phyloP scores from a whole-genome alignment of 1,140 invertebrate species.

The Nasonia giraulti region DNA sequence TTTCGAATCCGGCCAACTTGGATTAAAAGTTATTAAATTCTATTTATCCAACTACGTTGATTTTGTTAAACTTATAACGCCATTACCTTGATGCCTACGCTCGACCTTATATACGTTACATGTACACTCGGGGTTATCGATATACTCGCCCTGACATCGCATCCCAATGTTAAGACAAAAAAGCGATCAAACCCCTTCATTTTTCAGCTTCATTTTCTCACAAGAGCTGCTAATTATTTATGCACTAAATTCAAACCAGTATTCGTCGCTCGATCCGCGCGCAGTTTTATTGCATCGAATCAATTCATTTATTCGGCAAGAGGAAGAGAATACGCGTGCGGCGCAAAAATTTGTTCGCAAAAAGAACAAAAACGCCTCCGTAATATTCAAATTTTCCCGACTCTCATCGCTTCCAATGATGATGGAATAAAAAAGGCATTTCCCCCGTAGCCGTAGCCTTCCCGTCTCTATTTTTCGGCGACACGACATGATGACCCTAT shows the following conservation, averaged over 20 bases:
- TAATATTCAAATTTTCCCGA: background rate
- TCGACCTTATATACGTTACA: no score
- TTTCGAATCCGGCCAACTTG: constrained; percentile 25
- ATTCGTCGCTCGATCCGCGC: no score
- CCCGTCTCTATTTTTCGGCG: background rate
- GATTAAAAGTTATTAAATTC: constrained; percentile 39
- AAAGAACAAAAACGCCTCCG: background rate
- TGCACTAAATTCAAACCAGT: background rate
- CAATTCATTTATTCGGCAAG: no score
- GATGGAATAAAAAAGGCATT: background rate
- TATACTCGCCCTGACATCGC: no score
- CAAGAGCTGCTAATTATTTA: background rate
- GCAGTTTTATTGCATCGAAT: no score
- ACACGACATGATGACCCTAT: background rate
- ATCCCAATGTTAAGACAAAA: no score
- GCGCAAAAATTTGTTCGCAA: background rate
- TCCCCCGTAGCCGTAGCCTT: no score
- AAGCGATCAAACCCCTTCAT: no score
- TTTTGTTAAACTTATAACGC: constrained; percentile 2
- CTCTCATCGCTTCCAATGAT: background rate
- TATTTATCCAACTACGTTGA: constrained; percentile 28
- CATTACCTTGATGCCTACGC: background rate
- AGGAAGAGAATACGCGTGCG: background rate
- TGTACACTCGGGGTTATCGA: no score
- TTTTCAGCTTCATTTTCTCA: no score